phyloP scores from a whole-genome alignment of 2,797 vertebrate species.

The Chrosomus eos region DNA sequence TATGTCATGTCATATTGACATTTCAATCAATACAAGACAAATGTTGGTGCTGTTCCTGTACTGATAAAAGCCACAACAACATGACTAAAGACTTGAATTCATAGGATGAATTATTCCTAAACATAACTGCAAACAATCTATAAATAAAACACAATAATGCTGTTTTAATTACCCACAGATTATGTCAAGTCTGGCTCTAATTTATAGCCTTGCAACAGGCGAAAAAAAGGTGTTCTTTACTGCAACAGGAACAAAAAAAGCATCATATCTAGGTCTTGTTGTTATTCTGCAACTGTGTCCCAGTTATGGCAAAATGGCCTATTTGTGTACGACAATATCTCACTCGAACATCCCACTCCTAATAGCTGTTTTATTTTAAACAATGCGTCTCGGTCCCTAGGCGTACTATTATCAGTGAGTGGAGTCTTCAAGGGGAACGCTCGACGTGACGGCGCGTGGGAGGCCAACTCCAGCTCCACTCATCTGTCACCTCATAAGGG shows the following conservation, averaged over 20 bases:
- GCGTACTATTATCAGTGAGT: constrained; percentile 61
- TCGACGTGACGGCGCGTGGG: constrained; percentile 64
- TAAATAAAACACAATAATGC: constrained; percentile 15
- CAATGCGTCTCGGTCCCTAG: constrained; percentile 67
- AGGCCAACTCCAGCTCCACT: constrained; percentile 69
- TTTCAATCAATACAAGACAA: background rate
- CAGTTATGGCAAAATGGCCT: constrained; percentile 74
- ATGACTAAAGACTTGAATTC: background rate
- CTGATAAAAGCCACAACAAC: background rate
- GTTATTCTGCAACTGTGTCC: constrained; percentile 64
- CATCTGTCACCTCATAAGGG: constrained; percentile 74
- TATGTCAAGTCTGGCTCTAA: background rate
- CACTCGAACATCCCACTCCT: constrained; percentile 67
- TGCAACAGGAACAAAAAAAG: constrained; percentile 16
- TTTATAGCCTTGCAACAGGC: constrained; percentile 11
- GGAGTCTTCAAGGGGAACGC: constrained; percentile 48
- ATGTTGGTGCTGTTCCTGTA: background rate
- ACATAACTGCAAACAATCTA: background rate
- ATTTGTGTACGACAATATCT: constrained; percentile 73
- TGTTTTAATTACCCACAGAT: constrained; percentile 33
- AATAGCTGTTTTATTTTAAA: constrained; percentile 77
- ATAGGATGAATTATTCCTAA: constrained; percentile 23
- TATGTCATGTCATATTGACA: background rate
- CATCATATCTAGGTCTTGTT: constrained; percentile 51
- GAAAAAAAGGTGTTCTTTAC: constrained; percentile 1